phyloP scores from a whole-genome alignment of 2,113 vertebrate genomes.

The Grus americana region DNA sequence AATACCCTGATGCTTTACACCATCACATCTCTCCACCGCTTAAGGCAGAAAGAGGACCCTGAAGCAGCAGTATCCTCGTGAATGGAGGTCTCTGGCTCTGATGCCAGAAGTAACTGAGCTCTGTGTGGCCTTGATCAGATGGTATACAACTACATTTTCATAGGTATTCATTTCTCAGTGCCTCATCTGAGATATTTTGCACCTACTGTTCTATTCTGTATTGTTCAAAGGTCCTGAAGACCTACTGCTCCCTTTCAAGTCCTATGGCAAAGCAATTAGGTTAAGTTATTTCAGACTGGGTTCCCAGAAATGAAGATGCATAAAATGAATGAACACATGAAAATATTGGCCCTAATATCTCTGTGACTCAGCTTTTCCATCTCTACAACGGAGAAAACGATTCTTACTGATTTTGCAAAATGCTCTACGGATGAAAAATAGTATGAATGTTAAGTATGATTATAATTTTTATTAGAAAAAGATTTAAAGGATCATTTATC shows the following conservation, averaged over 20 bases:
- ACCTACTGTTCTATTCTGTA: constrained; percentile 37
- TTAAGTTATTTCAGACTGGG: constrained; percentile 61
- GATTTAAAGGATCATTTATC: neutral
- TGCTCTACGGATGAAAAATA: neutral
- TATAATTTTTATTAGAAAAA: neutral
- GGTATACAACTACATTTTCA: constrained; percentile 24
- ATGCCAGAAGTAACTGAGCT: neutral
- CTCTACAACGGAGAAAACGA: neutral
- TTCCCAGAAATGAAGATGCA: constrained; percentile 62
- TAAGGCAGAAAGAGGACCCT: constrained; percentile 21
- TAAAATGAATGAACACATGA: constrained; percentile 57
- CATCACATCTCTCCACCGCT: neutral
- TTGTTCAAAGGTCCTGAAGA: constrained; percentile 57
- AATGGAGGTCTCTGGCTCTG: constrained; percentile 22
- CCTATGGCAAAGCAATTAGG: constrained; percentile 53
- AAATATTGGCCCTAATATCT: constrained; percentile 45
- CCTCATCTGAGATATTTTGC: constrained; percentile 3
- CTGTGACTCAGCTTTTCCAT: constrained; percentile 52
- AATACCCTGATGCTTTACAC: neutral
- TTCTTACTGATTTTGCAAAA: neutral
- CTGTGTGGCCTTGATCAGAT: neutral
- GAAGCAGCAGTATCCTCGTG: neutral
- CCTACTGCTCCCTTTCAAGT: constrained; percentile 54
- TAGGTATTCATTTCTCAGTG: constrained; percentile 5
- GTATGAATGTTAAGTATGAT: neutral